Evolutionary conservation across 1,140 invertebrate genomes (phyloP), one percentile per base, ranked within the genome.

Genomic region (Bombus vancouverensis): DNA sequence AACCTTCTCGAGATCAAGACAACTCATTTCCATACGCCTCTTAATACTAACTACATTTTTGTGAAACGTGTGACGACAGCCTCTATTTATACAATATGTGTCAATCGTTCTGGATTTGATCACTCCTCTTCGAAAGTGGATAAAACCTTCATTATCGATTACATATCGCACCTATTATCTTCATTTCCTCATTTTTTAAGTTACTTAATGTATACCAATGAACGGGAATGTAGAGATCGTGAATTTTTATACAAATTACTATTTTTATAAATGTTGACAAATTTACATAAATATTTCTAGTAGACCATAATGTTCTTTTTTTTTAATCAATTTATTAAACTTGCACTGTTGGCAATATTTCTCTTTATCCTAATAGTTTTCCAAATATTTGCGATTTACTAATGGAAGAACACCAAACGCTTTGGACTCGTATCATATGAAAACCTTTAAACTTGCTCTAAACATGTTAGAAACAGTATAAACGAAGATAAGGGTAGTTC

Each of bases 51-150:
- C 66, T 77, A 66, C 81, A 76, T 87, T 79, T 89, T 81, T 81
- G 57, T 77, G 72, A 84, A 76, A 83, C 80, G 81, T 15, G 22
- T 92, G 92, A 93, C 91, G 92, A 90, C 90, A 92, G 89, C 83
- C 42, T 91, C 92, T 93, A 93, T 93, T 93, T 93, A 92, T 93
- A 93, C n/a, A 79, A 59, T 42, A 85, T 87, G 86, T 87, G 73
- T 79, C 76, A 84, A 88, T 71, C 86, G 82, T 75, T 70, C 39
- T 34, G 42, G 72, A 79, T 77, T 71, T 57, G 74, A 82, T 85
- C 71, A 47, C 25, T 13, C 25, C 66, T 59, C 42, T 66, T n/a
- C 22, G 28, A 47, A 65, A 62, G 9, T 65, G 4, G 1, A 66
- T 70, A 8, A 34, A 53, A 59, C 25, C 22, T 25, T 72, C 13